Conservation (phyloP, 64 coral and sea anemone genomes). For the Pocillopora verrucosa region DNA sequence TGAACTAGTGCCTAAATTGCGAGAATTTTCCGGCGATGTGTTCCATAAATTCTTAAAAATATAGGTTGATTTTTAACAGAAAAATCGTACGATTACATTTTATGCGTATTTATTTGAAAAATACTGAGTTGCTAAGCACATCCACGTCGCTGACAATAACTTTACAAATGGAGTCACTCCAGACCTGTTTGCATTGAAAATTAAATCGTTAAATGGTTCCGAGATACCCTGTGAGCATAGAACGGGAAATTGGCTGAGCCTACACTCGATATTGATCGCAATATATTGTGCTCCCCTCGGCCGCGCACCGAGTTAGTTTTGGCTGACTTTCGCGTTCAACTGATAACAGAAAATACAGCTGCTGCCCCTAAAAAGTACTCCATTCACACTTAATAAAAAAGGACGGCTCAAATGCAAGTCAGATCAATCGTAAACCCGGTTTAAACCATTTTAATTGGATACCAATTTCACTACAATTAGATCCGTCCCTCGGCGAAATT, state of each 20-base stretch:
- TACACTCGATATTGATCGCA: neutral
- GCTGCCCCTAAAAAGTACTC: neutral
- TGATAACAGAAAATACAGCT: neutral
- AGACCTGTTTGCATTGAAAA: neutral
- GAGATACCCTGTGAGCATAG: neutral
- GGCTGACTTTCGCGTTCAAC: neutral
- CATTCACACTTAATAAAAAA: neutral
- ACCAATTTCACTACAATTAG: conserved; percentile 36
- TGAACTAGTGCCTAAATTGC: no score
- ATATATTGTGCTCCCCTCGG: neutral
- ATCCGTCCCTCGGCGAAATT: neutral
- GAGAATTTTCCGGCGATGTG: neutral
- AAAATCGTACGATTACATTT: neutral
- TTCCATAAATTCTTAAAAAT: neutral
- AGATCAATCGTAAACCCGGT: neutral
- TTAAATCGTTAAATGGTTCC: neutral
- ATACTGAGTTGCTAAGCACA: no score
- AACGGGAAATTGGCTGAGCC: neutral
- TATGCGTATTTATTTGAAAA: neutral
- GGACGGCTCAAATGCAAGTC: neutral
- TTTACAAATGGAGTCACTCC: neutral
- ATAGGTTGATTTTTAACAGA: neutral
- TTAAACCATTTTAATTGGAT: conserved; percentile 3
- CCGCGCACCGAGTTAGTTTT: neutral
- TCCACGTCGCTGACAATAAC: neutral